These are phyloP conservation scores for Seriola aureovittata DNA, from an alignment of 2,113 vertebrate species.

Conservation along the genomic window DNA sequence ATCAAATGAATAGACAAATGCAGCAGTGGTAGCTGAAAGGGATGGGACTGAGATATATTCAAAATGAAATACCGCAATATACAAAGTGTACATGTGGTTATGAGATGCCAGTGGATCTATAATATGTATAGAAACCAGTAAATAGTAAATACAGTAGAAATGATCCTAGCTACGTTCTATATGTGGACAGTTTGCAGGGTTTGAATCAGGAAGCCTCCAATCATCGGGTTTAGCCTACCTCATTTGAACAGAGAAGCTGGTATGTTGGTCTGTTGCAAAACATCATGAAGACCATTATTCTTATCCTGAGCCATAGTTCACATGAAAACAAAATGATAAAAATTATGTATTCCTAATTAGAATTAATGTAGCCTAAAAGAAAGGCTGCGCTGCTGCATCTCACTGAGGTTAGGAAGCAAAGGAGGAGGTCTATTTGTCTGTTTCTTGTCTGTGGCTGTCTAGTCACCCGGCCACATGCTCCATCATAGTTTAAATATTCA, in stretches of 20 bases:
- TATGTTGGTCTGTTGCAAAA: conserved; percentile 18
- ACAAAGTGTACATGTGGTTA: background rate
- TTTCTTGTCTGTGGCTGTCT: conserved; percentile 79
- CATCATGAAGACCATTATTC: conserved; percentile 42
- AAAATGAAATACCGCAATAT: too few relatives aligned
- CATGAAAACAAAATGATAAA: conserved; percentile 60
- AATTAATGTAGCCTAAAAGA: conserved; percentile 63
- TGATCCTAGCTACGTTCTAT: background rate
- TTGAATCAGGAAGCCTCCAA: conserved; percentile 35
- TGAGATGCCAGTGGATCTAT: background rate
- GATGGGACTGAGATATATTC: too few relatives aligned
- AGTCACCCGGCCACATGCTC: conserved; percentile 73
- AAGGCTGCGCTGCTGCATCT: conserved; percentile 35
- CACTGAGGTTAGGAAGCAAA: conserved; percentile 53
- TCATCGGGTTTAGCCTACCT: conserved; percentile 52
- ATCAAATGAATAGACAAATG: background rate
- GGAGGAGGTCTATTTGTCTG: conserved; percentile 77
- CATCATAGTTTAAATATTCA: conserved; percentile 83
- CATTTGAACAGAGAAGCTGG: conserved; percentile 49
- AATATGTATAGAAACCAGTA: background rate
- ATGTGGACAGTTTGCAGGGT: conserved; percentile 16
- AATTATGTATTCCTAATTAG: conserved; percentile 68
- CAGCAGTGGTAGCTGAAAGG: background rate
- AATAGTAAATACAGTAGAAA: background rate
- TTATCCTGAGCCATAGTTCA: conserved; percentile 32